A percentile compares a stretch with the other conserved stretches of the same genome.
Evolutionary conservation across 2,797 vertebrate species (phyloP).

Genomic region (Neoniphon sammara): DNA sequence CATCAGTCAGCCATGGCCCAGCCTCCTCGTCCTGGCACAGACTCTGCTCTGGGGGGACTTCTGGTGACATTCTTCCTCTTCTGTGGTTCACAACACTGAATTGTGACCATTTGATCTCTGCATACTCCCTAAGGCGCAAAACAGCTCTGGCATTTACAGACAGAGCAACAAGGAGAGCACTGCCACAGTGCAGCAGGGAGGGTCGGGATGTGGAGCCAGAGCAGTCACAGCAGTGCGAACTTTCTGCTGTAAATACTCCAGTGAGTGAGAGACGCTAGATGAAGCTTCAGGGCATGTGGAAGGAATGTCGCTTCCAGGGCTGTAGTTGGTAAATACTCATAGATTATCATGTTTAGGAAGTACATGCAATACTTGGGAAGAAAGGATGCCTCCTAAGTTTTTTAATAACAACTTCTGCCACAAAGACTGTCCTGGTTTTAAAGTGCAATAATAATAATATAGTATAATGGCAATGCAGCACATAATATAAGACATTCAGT

Average conservation of each 20-base stretch:
- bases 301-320: conserved; percentile 13
- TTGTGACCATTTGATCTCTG: conserved; percentile 67
- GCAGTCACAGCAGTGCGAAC: not conserved
- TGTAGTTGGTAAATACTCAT: conserved; percentile 11
- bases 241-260: conserved; percentile 19
- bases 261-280: conserved; percentile 24
- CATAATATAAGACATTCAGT: too few species aligned
- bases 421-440: too few species aligned
- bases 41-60: conserved; percentile 41
- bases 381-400: not conserved
- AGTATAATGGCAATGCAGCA: too few species aligned
- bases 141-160: conserved; percentile 62
- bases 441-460: too few species aligned
- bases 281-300: conserved; percentile 34
- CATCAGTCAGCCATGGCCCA: conserved; percentile 47
- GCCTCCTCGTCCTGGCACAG: conserved; percentile 49
- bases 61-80: conserved; percentile 54
- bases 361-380: not conserved
- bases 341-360: conserved; percentile 1
- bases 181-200: conserved; percentile 25
- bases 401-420: too few species aligned
- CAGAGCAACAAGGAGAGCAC: conserved; percentile 31
- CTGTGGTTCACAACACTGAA: conserved; percentile 55
- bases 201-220: conserved; percentile 52
- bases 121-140: conserved; percentile 52